Percentiles rank a stretch among this genome's conserved stretches.
Conservation (phyloP, 2,113 vertebrate species). For the Calyptomena viridis region DNA sequence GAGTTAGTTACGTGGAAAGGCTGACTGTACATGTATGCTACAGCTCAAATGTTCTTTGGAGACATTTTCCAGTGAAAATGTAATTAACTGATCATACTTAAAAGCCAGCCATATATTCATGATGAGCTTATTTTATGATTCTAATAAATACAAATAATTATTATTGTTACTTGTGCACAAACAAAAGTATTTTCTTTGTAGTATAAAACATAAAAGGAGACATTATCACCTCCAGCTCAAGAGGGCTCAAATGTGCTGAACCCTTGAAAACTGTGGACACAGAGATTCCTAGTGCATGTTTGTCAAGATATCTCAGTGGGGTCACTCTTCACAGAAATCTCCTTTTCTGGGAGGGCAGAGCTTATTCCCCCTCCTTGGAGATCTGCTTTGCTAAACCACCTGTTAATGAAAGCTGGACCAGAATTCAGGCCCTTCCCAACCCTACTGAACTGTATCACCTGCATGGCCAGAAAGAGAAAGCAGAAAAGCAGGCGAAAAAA, state of each 20-base stretch:
- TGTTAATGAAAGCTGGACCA: background rate
- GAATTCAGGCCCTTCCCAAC: background rate
- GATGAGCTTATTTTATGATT: background rate
- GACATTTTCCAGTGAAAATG: background rate
- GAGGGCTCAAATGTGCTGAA: background rate
- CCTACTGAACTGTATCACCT: background rate
- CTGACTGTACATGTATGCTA: background rate
- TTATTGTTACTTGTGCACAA: background rate
- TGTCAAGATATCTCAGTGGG: background rate
- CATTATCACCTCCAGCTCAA: background rate
- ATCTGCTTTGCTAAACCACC: background rate
- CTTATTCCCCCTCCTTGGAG: background rate
- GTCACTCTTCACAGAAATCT: background rate
- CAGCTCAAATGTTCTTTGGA: background rate
- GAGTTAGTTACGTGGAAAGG: background rate
- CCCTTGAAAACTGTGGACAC: background rate
- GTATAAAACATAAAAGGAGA: background rate
- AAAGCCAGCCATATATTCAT: background rate
- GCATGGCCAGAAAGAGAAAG: background rate
- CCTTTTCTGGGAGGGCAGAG: background rate
- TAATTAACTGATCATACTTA: background rate
- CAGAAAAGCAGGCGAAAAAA: background rate
- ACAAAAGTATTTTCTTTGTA: background rate
- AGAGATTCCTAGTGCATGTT: background rate
- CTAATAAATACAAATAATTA: background rate